Base-by-base conservation (phyloP, 2,888 invertebrate species). In the Taenaris catops region DNA sequence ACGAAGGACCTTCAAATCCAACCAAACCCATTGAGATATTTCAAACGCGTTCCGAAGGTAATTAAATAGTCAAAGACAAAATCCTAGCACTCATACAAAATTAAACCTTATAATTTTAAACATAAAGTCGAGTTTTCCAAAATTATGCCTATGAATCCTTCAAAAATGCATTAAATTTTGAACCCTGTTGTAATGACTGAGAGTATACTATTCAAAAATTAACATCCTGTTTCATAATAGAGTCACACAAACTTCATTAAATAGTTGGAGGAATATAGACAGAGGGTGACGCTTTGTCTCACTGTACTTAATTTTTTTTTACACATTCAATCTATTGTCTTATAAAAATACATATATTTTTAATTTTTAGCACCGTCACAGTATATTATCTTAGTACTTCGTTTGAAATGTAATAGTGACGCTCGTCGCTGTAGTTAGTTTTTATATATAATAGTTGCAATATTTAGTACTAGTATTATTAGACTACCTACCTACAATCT, bases 221-320 rank as follows among this genome's bases (percentile, higher is more conserved):
- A n/a, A n/a, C 2, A 6, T 9, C n/a, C 11, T 20, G 21, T 26
- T 27, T 34, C 41, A 48, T 48, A 49, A 52, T 44, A 41, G 44
- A 55, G 54, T 55, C 49, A 49, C 44, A 48, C 25, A 33, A 42
- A 49, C 56, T 65, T 63, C 60, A 69, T 68, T 58, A 62, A 52
- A 51, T 61, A 61, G 53, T 57, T 53, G 38, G 45, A 53, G 48
- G 54, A 49, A 39, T 44, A 48, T 52, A 41, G 53, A 42, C 49
- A 51, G 53, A 53, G 58, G 55, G 60, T 61, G 53, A n/a, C 55
- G 60, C 58, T 42, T 41, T 31, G 29, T 37, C n/a, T n/a, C n/a
- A 4, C 1, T 5, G 16, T 16, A 4, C 5, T 16, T 16, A 4
- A 16, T n/a, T n/a, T n/a, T n/a, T n/a, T n/a, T 17, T 17, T 2